phyloP scores from a whole-genome alignment of 2,797 vertebrate species.

The Hozukius guyotensis region DNA sequence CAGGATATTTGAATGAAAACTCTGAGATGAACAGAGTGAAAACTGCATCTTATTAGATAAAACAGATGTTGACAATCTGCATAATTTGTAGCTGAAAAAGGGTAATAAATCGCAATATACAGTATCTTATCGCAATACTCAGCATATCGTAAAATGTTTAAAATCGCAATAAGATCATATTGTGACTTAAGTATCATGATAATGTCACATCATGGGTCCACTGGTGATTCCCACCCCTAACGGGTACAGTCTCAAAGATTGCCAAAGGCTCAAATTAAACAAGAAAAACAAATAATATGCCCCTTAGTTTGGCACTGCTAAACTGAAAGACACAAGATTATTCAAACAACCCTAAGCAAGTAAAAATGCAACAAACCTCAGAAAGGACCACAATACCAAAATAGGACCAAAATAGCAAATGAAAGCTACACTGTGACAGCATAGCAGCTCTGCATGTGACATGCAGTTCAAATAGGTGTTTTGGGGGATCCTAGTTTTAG shows the following conservation, averaged over 20 bases:
- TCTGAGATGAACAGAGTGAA: too few relatives aligned
- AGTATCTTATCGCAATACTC: too few relatives aligned
- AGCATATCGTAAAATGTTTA: too few relatives aligned
- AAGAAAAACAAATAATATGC: not conserved
- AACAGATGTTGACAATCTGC: too few relatives aligned
- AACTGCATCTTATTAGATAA: too few relatives aligned
- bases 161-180: too few relatives aligned
- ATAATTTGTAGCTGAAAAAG: too few relatives aligned
- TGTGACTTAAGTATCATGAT: too few relatives aligned
- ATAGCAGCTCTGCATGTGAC: not conserved
- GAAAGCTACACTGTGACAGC: not conserved
- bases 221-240: too few relatives aligned
- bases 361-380: not conserved
- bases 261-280: not conserved
- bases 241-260: not conserved
- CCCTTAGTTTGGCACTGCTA: not conserved
- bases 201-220: too few relatives aligned
- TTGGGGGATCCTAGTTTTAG: conserved; percentile 2
- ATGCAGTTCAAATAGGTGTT: not conserved
- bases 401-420: not conserved
- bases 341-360: not conserved
- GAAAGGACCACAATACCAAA: not conserved
- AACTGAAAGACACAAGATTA: not conserved
- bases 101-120: too few relatives aligned
- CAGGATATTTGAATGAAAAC: too few relatives aligned